Percentiles rank a stretch among this genome's conserved stretches.
phyloP scores from a whole-genome alignment of 1,140 invertebrate species.

The Elysia chlorotica region DNA sequence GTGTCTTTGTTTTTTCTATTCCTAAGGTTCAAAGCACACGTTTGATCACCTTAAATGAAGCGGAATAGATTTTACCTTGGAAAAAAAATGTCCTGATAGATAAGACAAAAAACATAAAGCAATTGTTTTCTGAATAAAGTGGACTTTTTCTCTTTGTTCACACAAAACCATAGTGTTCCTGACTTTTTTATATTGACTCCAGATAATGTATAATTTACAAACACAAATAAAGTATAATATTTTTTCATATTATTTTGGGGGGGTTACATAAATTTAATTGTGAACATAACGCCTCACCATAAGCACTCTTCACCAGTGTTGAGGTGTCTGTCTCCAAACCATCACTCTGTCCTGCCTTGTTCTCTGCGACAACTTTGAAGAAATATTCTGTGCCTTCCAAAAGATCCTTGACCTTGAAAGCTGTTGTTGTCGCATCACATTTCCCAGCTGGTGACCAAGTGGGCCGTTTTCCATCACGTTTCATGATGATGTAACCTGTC shows the following conservation, averaged over 20 bases:
- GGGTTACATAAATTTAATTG: too few relatives aligned
- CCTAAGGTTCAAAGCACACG: too few relatives aligned
- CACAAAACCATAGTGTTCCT: too few relatives aligned
- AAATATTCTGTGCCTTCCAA: constrained; percentile 69
- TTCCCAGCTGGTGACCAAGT: constrained; percentile 26
- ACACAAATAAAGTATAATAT: too few relatives aligned
- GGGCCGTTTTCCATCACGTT: constrained; percentile 67
- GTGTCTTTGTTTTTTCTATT: too few relatives aligned
- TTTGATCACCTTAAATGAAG: background rate
- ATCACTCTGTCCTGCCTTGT: constrained; percentile 93
- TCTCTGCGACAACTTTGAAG: constrained; percentile 93
- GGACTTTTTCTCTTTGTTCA: too few relatives aligned
- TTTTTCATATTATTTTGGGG: too few relatives aligned
- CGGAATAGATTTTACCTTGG: background rate
- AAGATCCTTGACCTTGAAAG: constrained; percentile 79
- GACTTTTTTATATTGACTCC: too few relatives aligned
- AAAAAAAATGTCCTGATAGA: too few relatives aligned
- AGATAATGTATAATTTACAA: too few relatives aligned
- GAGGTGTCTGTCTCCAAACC: constrained; percentile 86
- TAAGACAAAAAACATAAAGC: too few relatives aligned
- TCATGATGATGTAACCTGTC: constrained; percentile 54
- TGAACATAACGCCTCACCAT: constrained; percentile 73
- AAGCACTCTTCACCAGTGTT: constrained; percentile 92
- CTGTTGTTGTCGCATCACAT: constrained; percentile 48
- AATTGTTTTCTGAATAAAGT: too few relatives aligned